Conservation (phyloP, 2,113 vertebrate species). For the Osmerus mordax region DNA sequence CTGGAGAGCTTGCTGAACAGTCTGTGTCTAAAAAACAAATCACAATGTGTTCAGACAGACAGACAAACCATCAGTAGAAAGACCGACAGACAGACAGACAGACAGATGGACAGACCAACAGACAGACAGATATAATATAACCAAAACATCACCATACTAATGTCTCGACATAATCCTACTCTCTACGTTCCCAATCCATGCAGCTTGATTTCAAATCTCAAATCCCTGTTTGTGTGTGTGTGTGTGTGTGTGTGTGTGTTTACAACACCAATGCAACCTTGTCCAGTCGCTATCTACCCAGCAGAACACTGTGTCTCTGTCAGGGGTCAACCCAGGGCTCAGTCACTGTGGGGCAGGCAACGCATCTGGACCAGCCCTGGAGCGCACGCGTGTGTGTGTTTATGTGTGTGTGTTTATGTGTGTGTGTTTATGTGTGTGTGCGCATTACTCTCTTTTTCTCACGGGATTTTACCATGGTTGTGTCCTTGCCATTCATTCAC, state of each 20-base stretch:
- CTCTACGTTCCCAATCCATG: too few species aligned
- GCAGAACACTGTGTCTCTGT: slow-evolving; percentile 7
- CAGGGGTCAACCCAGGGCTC: background rate
- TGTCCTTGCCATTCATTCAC: slow-evolving; percentile 44
- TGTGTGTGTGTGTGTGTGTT: too few species aligned
- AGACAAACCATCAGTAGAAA: background rate
- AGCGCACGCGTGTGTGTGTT: slow-evolving; percentile 16
- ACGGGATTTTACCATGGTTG: background rate
- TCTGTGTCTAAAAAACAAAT: background rate
- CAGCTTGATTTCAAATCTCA: background rate
- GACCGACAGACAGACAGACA: background rate
- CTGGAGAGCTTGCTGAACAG: background rate
- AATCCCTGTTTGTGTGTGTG: background rate
- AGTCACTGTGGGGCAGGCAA: too few species aligned
- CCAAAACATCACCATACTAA: background rate
- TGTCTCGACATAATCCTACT: too few species aligned
- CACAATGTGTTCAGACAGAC: background rate
- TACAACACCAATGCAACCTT: too few species aligned
- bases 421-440: slow-evolving; percentile 7
- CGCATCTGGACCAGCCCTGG: background rate
- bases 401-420: background rate
- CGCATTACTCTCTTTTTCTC: background rate
- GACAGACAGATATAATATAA: background rate
- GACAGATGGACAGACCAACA: background rate
- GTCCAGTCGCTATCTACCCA: background rate